These are phyloP conservation scores for Seira ritae DNA, from an alignment of 2,888 invertebrate species.

Conservation along the genomic window DNA sequence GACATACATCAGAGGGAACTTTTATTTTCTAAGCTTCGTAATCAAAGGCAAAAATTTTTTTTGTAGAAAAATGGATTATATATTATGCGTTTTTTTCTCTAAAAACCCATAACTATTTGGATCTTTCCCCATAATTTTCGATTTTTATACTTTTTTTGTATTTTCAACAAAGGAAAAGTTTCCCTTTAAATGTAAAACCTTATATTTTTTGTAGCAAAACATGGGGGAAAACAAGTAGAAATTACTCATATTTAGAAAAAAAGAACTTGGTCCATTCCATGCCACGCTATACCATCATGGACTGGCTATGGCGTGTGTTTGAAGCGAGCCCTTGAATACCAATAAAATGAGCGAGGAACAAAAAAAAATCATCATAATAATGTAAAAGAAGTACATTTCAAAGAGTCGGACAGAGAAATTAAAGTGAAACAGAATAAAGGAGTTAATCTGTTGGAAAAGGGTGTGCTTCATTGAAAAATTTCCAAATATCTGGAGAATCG, in stretches of 20 bases:
- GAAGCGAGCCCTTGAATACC: constrained; percentile 31
- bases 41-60: neutral
- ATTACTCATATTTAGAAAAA: too few species aligned
- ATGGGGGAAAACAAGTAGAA: constrained; percentile 1
- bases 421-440: constrained; percentile 64
- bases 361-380: constrained; percentile 1
- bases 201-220: constrained; percentile 6
- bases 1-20: constrained; percentile 47
- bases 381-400: constrained; percentile 45
- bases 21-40: constrained; percentile 20
- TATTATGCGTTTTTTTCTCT: neutral
- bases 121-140: constrained; percentile 38
- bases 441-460: constrained; percentile 74
- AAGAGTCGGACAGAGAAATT: constrained; percentile 29
- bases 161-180: constrained; percentile 30
- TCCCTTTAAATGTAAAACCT: constrained; percentile 8
- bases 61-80: constrained; percentile 6
- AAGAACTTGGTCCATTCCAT: too few species aligned
- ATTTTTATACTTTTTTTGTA: constrained; percentile 28
- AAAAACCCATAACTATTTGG: constrained; percentile 31
- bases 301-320: constrained; percentile 36
- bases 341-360: constrained; percentile 27
- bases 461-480: constrained; percentile 46
- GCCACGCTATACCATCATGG: too few species aligned
- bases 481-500: constrained; percentile 49